Conservation (phyloP, 2,113 vertebrate genomes). For the Hemibagrus wyckioides region DNA sequence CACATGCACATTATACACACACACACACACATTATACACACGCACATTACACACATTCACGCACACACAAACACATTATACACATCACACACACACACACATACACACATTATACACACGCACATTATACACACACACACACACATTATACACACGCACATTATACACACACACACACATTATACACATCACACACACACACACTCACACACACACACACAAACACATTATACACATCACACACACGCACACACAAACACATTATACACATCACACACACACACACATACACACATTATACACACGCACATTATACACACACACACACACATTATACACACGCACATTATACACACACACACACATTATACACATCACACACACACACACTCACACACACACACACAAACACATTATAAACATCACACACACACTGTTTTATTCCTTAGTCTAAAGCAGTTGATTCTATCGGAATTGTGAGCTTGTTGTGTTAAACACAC, state of each 20-base stretch:
- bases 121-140: too few relatives aligned
- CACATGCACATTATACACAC: too few relatives aligned
- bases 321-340: not conserved
- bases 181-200: too few relatives aligned
- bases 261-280: too few relatives aligned
- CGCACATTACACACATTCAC: not conserved
- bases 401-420: not conserved
- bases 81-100: not conserved
- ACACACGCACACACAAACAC: not conserved
- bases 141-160: not conserved
- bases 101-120: too few relatives aligned
- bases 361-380: too few relatives aligned
- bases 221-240: not conserved
- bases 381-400: too few relatives aligned
- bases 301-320: too few relatives aligned
- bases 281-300: not conserved
- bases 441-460: not conserved
- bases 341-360: too few relatives aligned
- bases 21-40: not conserved
- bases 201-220: not conserved
- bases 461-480: too few relatives aligned
- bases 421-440: not conserved
- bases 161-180: not conserved
- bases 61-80: too few relatives aligned
- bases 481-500: not conserved